A percentile compares a stretch with the other conserved stretches of the same genome.
Conservation (phyloP, 2,113 vertebrate genomes). For the Paramormyrops kingsleyae region DNA sequence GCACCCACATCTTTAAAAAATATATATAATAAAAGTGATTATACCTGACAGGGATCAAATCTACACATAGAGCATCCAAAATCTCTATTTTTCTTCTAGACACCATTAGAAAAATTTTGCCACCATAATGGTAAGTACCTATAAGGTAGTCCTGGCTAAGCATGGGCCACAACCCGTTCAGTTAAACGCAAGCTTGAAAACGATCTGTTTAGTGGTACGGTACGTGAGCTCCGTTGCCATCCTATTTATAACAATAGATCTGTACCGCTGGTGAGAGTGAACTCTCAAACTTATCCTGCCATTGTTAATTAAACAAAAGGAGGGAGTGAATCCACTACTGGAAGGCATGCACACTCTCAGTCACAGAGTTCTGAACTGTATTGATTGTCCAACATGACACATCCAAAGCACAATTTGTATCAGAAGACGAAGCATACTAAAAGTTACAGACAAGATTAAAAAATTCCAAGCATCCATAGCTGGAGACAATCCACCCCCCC, state of each 20-base stretch:
- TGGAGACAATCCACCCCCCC: neutral
- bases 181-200: neutral
- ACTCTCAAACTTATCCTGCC: neutral
- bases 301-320: slow-evolving; percentile 5
- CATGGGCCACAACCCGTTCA: neutral
- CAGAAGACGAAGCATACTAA: slow-evolving; percentile 10
- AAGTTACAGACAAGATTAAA: slow-evolving; percentile 13
- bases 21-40: neutral
- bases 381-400: slow-evolving; percentile 5
- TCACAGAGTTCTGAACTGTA: neutral
- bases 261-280: neutral
- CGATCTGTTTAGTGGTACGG: neutral
- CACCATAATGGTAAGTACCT: neutral
- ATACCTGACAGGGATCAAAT: neutral
- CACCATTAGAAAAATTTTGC: neutral
- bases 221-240: neutral
- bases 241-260: slow-evolving; percentile 36
- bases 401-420: neutral
- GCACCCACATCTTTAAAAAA: neutral
- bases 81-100: neutral
- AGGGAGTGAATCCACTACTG: neutral
- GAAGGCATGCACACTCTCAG: slow-evolving; percentile 10
- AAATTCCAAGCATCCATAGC: neutral
- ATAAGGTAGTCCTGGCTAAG: neutral
- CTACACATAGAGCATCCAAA: neutral